A percentile compares a stretch with the other conserved stretches of the same genome.
phyloP scores from a whole-genome alignment of 2,113 vertebrate species.

The Ptilonorhynchus violaceus region DNA sequence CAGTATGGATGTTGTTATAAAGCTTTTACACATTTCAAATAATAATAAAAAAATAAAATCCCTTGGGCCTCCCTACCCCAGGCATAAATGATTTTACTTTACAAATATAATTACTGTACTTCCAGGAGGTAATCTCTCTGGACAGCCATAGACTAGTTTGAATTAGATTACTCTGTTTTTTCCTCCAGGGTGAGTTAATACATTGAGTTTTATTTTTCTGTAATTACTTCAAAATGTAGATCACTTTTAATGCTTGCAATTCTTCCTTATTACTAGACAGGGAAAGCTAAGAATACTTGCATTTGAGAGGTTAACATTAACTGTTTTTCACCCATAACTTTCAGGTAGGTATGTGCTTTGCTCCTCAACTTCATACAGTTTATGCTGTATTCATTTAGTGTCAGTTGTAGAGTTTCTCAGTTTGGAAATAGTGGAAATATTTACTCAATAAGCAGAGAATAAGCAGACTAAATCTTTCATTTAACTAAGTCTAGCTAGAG shows the following conservation, averaged over 20 bases:
- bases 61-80: background rate
- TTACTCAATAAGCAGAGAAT: background rate
- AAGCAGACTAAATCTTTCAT: background rate
- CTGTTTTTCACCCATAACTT: background rate
- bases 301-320: background rate
- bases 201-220: conserved; percentile 23
- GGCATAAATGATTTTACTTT: conserved; percentile 31
- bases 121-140: conserved; percentile 56
- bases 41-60: background rate
- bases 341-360: background rate
- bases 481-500: background rate
- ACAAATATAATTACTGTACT: conserved; percentile 50
- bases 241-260: background rate
- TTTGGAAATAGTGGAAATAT: conserved; percentile 3
- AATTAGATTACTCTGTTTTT: conserved; percentile 31
- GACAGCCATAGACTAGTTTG: conserved; percentile 21
- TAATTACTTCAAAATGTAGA: conserved; percentile 45
- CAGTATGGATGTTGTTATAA: background rate
- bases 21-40: background rate
- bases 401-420: background rate
- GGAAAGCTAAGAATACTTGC: background rate
- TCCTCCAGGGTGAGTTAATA: conserved; percentile 17
- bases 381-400: background rate
- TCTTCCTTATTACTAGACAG: background rate
- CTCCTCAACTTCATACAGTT: background rate